phyloP scores from a whole-genome alignment of 1,140 invertebrate species.

The Copidosoma floridanum region DNA sequence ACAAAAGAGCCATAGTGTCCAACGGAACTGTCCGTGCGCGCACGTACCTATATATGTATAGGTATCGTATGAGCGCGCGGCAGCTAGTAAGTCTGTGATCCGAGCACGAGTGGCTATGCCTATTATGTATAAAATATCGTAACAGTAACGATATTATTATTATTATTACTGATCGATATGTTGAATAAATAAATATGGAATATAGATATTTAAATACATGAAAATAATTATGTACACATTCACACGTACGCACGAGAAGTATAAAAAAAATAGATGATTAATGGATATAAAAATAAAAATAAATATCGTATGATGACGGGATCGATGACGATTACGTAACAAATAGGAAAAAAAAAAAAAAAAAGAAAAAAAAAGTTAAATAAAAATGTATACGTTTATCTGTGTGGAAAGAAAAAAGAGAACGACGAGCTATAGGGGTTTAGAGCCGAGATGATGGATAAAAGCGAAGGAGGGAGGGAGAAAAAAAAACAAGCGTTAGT shows the following conservation, averaged over 20 bases:
- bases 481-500: too few relatives aligned
- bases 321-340: constrained; percentile 40
- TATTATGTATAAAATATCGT: constrained; percentile 56
- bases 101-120: constrained; percentile 56
- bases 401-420: too few relatives aligned
- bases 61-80: too few relatives aligned
- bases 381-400: too few relatives aligned
- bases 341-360: constrained; percentile 11
- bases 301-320: background rate
- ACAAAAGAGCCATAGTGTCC: constrained; percentile 53
- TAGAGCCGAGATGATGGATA: too few relatives aligned
- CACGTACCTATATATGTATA: too few relatives aligned
- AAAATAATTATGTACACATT: constrained; percentile 10
- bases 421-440: too few relatives aligned
- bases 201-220: constrained; percentile 7
- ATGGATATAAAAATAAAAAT: constrained; percentile 35
- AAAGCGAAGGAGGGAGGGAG: too few relatives aligned
- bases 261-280: constrained; percentile 23
- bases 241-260: background rate
- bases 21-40: constrained; percentile 53
- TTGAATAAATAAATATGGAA: constrained; percentile 43
- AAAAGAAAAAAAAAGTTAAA: constrained; percentile 23
- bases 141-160: constrained; percentile 50
- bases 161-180: constrained; percentile 38
- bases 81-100: constrained; percentile 58